These are phyloP conservation scores for Monochamus alternatus DNA, from an alignment of 2,888 invertebrate genomes.

Conservation along the genomic window DNA sequence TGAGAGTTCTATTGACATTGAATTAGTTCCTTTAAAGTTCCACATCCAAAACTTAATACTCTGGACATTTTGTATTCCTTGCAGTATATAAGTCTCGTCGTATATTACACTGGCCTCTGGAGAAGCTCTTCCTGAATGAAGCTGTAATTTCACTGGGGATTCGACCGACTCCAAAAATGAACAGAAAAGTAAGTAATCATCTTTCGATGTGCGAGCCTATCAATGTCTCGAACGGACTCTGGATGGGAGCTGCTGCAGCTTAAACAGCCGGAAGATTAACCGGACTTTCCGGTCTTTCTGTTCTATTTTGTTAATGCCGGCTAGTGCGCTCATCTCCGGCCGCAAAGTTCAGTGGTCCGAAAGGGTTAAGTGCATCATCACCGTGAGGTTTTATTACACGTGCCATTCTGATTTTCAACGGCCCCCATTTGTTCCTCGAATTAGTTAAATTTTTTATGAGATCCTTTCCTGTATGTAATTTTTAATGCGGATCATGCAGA, in stretches of 20 bases:
- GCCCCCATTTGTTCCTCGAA: background rate
- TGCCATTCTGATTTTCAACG: conserved; percentile 37
- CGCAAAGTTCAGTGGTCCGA: conserved; percentile 45
- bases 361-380: conserved; percentile 50
- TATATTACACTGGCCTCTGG: background rate
- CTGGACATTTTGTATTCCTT: conserved; percentile 1
- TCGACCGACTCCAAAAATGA: conserved; percentile 40
- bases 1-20: background rate
- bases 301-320: conserved; percentile 49
- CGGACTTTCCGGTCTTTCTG: conserved; percentile 55
- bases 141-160: conserved; percentile 39
- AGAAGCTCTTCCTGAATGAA: conserved; percentile 20
- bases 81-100: background rate
- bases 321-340: conserved; percentile 36
- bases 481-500: conserved; percentile 6
- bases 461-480: conserved; percentile 1
- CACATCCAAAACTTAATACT: conserved; percentile 1
- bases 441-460: conserved; percentile 2
- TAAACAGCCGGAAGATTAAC: conserved; percentile 58
- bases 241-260: conserved; percentile 48
- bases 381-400: conserved; percentile 50
- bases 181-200: conserved; percentile 49
- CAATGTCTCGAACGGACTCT: conserved; percentile 42
- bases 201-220: conserved; percentile 44
- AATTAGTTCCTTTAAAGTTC: background rate